These are phyloP conservation scores for Notospermus geniculatus DNA, from an alignment of 1,140 invertebrate species.

Conservation along the genomic window DNA sequence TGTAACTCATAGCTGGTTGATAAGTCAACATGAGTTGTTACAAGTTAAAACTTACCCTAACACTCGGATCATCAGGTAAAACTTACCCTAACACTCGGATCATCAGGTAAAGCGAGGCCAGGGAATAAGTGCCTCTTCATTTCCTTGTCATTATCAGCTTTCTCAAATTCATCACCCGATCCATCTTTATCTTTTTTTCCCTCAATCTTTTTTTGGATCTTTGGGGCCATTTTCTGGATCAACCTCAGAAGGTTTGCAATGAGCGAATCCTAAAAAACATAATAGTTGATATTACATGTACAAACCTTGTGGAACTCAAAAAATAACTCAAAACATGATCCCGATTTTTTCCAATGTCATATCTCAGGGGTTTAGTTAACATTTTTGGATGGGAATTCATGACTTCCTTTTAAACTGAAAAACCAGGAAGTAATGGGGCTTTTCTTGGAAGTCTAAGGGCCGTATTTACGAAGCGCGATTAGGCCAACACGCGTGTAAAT, in stretches of 20 bases:
- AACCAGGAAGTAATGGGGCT: no score
- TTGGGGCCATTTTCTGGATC: slow-evolving; percentile 90
- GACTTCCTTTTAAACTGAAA: no score
- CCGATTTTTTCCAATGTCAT: not conserved
- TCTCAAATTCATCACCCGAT: slow-evolving; percentile 24
- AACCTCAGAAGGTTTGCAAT: slow-evolving; percentile 87
- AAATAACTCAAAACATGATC: no score
- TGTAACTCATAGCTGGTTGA: no score
- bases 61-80: no score
- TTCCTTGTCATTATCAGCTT: slow-evolving; percentile 29
- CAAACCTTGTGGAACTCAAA: not conserved
- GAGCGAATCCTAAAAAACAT: slow-evolving; percentile 75
- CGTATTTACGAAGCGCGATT: no score
- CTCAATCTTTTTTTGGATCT: slow-evolving; percentile 36
- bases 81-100: slow-evolving; percentile 59
- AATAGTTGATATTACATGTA: slow-evolving; percentile 14
- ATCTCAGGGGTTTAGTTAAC: no score
- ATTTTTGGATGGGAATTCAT: no score
- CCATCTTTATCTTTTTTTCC: slow-evolving; percentile 50
- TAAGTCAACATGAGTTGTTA: no score
- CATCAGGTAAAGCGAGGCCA: slow-evolving; percentile 85
- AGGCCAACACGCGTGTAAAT: no score
- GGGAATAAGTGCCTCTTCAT: slow-evolving; percentile 78
- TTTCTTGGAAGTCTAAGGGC: no score
- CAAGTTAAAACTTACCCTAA: no score